These are phyloP conservation scores for Lateolabrax maculatus DNA, from an alignment of 2,797 vertebrate species.

Conservation along the genomic window DNA sequence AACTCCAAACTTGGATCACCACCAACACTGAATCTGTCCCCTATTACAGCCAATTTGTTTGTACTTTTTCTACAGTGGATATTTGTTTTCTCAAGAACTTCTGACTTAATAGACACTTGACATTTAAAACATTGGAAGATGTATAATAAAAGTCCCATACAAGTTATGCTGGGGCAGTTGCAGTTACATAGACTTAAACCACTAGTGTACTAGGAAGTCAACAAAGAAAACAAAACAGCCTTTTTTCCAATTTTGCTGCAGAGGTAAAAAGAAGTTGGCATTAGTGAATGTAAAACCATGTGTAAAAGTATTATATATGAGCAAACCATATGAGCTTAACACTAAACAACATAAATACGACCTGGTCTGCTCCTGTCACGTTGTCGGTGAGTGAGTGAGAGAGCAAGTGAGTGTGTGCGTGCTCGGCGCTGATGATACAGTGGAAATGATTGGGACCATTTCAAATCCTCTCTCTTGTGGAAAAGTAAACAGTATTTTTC, in stretches of 20 bases:
- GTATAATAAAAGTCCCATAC: background rate
- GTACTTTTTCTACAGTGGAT: background rate
- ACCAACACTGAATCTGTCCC: background rate
- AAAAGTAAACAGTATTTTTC: conserved; percentile 75
- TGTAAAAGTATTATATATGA: background rate
- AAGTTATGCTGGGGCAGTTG: background rate
- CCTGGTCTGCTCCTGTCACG: background rate
- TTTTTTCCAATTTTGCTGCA: background rate
- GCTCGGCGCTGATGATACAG: conserved; percentile 31
- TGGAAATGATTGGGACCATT: conserved; percentile 48
- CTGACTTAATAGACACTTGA: background rate
- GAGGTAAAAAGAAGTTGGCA: background rate
- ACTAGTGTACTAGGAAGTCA: background rate
- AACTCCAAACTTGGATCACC: conserved; percentile 19
- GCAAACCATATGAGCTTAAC: background rate
- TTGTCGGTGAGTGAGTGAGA: background rate
- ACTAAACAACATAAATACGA: background rate
- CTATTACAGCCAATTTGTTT: background rate
- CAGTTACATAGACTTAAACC: background rate
- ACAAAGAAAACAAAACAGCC: background rate
- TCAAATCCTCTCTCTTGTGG: conserved; percentile 58
- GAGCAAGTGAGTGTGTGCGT: conserved; percentile 4
- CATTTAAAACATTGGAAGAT: background rate
- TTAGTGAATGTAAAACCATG: background rate
- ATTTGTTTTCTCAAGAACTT: background rate